These are phyloP conservation scores for Melanotaenia pygmaea DNA, from an alignment of 2,797 vertebrate species.

Conservation along the genomic window DNA sequence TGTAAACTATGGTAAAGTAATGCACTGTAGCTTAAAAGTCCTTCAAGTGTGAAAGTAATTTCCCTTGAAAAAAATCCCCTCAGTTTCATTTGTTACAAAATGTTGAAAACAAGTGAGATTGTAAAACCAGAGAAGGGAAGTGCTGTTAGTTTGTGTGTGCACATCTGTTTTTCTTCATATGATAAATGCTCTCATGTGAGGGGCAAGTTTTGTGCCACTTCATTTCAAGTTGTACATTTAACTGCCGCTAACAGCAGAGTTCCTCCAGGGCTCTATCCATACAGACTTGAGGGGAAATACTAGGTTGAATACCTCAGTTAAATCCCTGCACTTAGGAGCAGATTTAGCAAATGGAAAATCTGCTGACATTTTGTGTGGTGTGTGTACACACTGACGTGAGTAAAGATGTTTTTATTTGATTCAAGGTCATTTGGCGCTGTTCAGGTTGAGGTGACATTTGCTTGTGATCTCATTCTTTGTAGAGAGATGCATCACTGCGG, in stretches of 20 bases:
- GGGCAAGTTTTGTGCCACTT: constrained; percentile 41
- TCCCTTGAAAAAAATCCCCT: constrained; percentile 56
- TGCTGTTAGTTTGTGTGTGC: constrained; percentile 18
- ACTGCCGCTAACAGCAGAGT: constrained; percentile 54
- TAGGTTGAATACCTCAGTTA: constrained; percentile 69
- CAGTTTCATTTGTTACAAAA: constrained; percentile 45
- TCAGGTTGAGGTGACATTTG: constrained; percentile 77
- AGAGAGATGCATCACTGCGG: constrained; percentile 76
- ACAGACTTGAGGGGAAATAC: constrained; percentile 62
- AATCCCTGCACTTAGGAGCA: constrained; percentile 72
- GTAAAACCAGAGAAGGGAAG: constrained; percentile 23
- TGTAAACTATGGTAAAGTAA: constrained; percentile 64
- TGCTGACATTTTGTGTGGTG: constrained; percentile 74
- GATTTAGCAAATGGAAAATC: constrained; percentile 74
- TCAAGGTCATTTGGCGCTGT: constrained; percentile 75
- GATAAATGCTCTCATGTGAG: constrained; percentile 10
- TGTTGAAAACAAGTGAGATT: constrained; percentile 44
- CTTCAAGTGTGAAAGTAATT: constrained; percentile 69
- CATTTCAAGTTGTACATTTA: constrained; percentile 49
- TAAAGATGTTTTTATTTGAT: constrained; percentile 78
- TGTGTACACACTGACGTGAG: constrained; percentile 58
- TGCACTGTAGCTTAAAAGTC: constrained; percentile 62
- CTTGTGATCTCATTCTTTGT: constrained; percentile 78
- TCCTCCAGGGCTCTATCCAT: constrained; percentile 56
- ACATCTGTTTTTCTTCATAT: constrained; percentile 13